Evolutionary conservation across 64 coral and sea anemone species (phyloP).

Genomic region (Porites lutea): DNA sequence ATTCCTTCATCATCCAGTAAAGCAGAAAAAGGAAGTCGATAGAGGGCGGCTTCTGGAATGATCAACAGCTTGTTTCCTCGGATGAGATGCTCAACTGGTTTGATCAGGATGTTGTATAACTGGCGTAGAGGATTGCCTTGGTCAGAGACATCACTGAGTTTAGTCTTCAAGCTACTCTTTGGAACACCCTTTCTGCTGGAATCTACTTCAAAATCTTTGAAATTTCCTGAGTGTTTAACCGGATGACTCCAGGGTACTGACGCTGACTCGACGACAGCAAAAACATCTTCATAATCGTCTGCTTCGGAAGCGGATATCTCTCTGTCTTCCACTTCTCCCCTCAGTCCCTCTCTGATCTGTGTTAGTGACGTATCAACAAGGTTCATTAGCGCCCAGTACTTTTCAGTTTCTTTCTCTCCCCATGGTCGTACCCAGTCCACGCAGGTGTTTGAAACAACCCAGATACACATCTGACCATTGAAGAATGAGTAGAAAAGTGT

Average conservation of each 20-base stretch:
- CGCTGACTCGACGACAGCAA: not conserved
- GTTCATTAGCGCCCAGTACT: not conserved
- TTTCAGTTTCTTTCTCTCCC: slow-evolving; percentile 1
- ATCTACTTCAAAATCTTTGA: not conserved
- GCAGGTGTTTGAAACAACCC: not conserved
- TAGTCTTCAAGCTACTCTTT: not conserved
- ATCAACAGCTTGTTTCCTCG: slow-evolving; percentile 33
- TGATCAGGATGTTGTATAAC: slow-evolving; percentile 44
- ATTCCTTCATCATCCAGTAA: slow-evolving; percentile 19
- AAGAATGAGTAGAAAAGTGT: slow-evolving; percentile 19
- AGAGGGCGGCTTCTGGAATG: slow-evolving; percentile 25
- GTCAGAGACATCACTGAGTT: not conserved
- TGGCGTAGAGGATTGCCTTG: not conserved
- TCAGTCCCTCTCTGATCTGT: slow-evolving; percentile 10
- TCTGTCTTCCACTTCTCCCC: slow-evolving; percentile 17
- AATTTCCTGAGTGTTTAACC: not conserved
- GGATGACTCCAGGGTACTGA: not conserved
- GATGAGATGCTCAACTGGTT: slow-evolving; percentile 25
- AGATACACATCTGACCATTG: slow-evolving; percentile 6
- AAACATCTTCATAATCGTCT: slow-evolving; percentile 1
- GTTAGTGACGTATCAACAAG: slow-evolving; percentile 3
- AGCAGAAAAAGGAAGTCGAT: slow-evolving; percentile 26
- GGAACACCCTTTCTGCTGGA: not conserved
- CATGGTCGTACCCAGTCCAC: slow-evolving; percentile 34
- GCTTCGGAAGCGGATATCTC: not conserved